Evolutionary conservation across 2,797 vertebrate genomes (phyloP).

Genomic region (Enteromius radiatus): DNA sequence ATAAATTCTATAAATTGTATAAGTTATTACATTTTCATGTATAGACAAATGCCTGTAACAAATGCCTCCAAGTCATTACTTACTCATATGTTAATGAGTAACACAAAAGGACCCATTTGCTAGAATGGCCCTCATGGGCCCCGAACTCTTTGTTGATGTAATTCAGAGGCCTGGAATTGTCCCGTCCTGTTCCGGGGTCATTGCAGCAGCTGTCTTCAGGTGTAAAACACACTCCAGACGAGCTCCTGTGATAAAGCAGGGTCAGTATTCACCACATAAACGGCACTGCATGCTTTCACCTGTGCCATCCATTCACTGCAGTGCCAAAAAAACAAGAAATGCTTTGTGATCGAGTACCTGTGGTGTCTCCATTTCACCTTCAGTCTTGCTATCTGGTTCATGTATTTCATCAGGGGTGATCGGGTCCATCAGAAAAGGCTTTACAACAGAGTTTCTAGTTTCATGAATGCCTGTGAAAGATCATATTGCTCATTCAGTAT

Average conservation of each 20-base stretch:
- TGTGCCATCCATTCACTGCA: slow-evolving; percentile 5
- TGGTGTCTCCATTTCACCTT: background rate
- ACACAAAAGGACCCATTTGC: background rate
- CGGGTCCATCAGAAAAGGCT: slow-evolving; percentile 15
- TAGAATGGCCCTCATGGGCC: background rate
- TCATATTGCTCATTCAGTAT: slow-evolving; percentile 14
- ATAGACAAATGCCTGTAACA: background rate
- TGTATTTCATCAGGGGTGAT: background rate
- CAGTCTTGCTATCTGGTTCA: slow-evolving; percentile 3
- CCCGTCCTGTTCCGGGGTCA: background rate
- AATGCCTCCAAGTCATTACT: background rate
- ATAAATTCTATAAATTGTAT: background rate
- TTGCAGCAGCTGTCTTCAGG: background rate
- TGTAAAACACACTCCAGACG: background rate
- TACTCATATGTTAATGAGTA: background rate
- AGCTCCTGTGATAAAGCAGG: background rate
- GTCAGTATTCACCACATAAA: background rate
- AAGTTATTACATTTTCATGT: background rate
- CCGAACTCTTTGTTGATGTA: background rate
- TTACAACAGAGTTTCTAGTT: slow-evolving; percentile 17
- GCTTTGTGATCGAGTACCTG: slow-evolving; percentile 1
- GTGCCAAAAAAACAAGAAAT: background rate
- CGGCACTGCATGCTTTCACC: slow-evolving; percentile 14
- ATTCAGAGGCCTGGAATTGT: background rate
- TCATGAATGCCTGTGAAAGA: slow-evolving; percentile 1